Evolutionary conservation across 2,797 vertebrate species (phyloP), one percentile per base, ranked within the genome.

Genomic region (Apogon hyalosoma): DNA sequence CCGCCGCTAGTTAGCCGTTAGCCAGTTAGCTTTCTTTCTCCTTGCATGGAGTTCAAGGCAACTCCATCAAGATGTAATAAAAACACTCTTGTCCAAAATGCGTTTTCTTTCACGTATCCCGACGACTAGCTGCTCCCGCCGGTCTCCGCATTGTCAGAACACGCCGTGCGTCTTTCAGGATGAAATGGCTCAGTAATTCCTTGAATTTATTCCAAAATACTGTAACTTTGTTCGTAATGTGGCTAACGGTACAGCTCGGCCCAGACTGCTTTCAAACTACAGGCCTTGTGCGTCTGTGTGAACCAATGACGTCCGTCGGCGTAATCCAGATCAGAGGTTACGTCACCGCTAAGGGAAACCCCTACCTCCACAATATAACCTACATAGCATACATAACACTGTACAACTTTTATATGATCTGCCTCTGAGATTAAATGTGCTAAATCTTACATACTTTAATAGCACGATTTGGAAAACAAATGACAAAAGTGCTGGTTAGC

Each of bases 301-400:
- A 51, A 63, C 92, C 92, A 92, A 92, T 92, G 43, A 77, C 13
- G 70, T 12, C 31, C 47, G 63, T 31, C 0, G 73, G 73, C 90
- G 85, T 90, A 63, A 87, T 70, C 65, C 47, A n/a, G 53, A 8
- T 77, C 36, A 59, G 46, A 0, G 71, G 8, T 46, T 53, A 87
- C 90, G 91, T 92, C 90, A 90, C 51, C 54, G 4, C 50, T 15
- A 55, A 85, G 88, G 87, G 83, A 84, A 91, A 84, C 87, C 90
- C 89, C 78, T 66, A 43, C 76, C 69, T 61, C 68, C 66, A 72
- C 65, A 55, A 49, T 69, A 18, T 9, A 9, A 46, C 38, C 13
- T 24, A 24, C 21, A 4, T 24, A 24, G 4, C 21, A 24, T 24
- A 24, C 21, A 24, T 24, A 24, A 24, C 21, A 24, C 21, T 24